Evolutionary conservation across 2,888 invertebrate species (phyloP), one percentile per base, ranked within the genome.

Genomic region (Cosmia trapezina): DNA sequence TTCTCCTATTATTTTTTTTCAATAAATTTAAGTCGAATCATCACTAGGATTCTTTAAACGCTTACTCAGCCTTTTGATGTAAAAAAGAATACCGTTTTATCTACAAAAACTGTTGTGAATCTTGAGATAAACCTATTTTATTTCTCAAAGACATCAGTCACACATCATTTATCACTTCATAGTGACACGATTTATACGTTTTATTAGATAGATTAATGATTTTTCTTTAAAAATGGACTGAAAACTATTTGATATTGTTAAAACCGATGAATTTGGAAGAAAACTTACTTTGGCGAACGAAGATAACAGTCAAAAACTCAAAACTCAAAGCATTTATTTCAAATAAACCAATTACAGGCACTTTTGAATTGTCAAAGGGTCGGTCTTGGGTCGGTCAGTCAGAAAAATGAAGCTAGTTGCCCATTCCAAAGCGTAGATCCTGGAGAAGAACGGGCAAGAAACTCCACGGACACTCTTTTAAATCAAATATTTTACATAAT

Each of bases 131-230:
- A 76, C 74, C 45, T 41, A 73, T 68, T 80, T 82, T 56, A n/a
- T 70, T 47, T 68, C 33, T 49, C 1, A 70, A 71, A 82, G 59
- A 37, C 70, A 81, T 81, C 78, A 78, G 68, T 70, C 77, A 68
- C 63, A 51, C 54, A 53, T 72, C 75, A 67, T 84, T 80, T 73
- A 84, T 84, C 83, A 83, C 71, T 73, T 62, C 66, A 56, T 68
- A 59, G 64, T 47, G 53, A 66, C 67, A 65, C 75, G 51, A 70
- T 84, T 73, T 73, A 77, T 80, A 68, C 70, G 61, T 77, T 80
- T 64, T 68, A 53, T 59, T 70, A 22, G 22, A 37, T 70, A 74
- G 73, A 84, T 82, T 73, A 82, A 84, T 76, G 71, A 57, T 17
- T 49, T 68, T 70, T 79, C 73, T 76, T 72, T 63, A 56, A 79